Evolutionary conservation across 2,113 vertebrate species (phyloP), one percentile per base, ranked within the genome.

Genomic region (Sinocyclocheilus maitianheensis): DNA sequence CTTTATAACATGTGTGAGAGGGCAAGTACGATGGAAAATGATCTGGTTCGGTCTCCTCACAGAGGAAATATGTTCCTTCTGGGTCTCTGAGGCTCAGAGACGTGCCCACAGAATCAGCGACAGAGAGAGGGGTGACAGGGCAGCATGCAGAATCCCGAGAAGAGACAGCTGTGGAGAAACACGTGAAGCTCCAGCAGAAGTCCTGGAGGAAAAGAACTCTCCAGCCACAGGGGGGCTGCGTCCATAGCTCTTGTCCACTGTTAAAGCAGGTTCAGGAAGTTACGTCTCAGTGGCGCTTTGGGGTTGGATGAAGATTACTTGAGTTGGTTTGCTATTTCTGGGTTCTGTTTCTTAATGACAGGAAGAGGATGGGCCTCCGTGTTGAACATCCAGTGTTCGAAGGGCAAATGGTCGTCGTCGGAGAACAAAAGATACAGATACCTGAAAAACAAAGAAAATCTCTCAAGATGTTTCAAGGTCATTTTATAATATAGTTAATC

Each of bases 321-420:
- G 89, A 94, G 92, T 13, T 93, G 90, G 63, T 93, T 93, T 87
- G 92, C 91, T 78, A 77, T 37, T 82, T 93, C 92, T 0, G 89
- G 91, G 26, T 84, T 86, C 62, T 95, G 94, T 82, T 91, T 95
- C 88, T 51, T 95, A 88, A 99, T 95, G 87, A 99, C 13, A 11
- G 98, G 98, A 81, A 99, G 94, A 30, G 97, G 96, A 89, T 99
- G 98, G 12, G 98, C 98, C 92, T 99, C 98, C 0, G 97, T 98
- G 93, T 99, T 99, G 91, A 99, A 99, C 87, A 99, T 95, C 98
- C 98, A 99, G 78, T 98, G 96, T 53, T 99, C 97, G 11, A 99
- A 95, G 3, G 97, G 94, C 81, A 99, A 96, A 87, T 98, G 96
- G 89, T 98, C 97, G 22, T 99, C 98, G 5, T 99, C 97, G 0